Conservation (phyloP, 23 tunicate genomes). For the Styela plicata region DNA sequence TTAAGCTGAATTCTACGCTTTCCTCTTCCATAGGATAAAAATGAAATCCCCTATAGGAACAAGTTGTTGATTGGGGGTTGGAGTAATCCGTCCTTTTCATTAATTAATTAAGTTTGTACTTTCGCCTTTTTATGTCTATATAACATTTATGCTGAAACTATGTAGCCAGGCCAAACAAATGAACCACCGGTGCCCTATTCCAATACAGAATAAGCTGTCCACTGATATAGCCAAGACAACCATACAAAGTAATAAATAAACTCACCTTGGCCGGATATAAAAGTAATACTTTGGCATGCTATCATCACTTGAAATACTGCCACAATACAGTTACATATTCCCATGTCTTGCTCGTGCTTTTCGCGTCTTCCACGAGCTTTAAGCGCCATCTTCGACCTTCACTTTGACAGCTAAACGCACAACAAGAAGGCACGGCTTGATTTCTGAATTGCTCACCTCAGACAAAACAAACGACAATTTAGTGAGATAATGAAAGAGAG, state of each 20-base stretch:
- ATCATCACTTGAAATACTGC: conserved; percentile 74
- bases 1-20: no score
- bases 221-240: background rate
- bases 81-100: no score
- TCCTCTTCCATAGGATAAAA: no score
- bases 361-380: conserved; percentile 35
- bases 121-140: no score
- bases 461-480: background rate
- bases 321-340: conserved; percentile 64
- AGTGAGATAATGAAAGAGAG: background rate
- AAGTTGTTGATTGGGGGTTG: no score
- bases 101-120: no score
- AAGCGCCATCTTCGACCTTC: conserved; percentile 27
- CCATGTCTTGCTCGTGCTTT: conserved; percentile 43
- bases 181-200: background rate
- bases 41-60: no score
- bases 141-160: no score
- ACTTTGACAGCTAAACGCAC: background rate
- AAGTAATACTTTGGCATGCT: conserved; percentile 65
- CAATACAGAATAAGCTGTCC: conserved; percentile 19
- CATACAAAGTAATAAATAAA: background rate
- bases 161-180: no score
- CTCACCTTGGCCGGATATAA: conserved; percentile 87
- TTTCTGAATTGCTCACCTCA: background rate
- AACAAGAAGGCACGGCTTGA: background rate